phyloP scores from a whole-genome alignment of 2,888 invertebrate species.

The Callyntrura guangdongensis region DNA sequence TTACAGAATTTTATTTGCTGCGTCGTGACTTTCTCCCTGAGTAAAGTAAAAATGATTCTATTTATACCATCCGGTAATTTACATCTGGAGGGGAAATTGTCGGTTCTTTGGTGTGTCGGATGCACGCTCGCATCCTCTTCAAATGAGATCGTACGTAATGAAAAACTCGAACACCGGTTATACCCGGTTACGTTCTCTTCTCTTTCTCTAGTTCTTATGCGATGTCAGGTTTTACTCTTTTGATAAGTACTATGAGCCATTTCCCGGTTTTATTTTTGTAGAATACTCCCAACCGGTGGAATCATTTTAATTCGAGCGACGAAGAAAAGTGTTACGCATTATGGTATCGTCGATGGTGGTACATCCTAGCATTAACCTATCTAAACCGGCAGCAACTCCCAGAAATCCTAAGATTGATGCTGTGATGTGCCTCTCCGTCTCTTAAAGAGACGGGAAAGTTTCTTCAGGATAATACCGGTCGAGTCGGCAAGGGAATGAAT shows the following conservation, averaged over 20 bases:
- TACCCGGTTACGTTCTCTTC: not conserved
- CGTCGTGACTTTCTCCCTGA: not conserved
- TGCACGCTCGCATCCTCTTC: not conserved
- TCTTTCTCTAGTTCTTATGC: too few relatives aligned
- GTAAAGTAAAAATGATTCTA: not conserved
- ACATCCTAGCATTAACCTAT: not conserved
- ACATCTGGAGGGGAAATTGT: not conserved
- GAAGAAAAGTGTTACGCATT: not conserved
- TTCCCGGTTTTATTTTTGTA: not conserved
- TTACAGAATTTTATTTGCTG: not conserved
- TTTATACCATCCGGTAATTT: not conserved
- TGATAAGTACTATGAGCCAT: not conserved
- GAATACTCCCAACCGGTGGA: not conserved
- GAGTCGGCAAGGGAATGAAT: not conserved
- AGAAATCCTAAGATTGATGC: not conserved
- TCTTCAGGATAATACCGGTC: not conserved
- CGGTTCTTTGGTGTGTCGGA: not conserved
- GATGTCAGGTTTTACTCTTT: not conserved
- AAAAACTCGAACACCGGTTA: not conserved
- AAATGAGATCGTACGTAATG: not conserved
- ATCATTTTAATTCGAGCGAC: conserved; percentile 4
- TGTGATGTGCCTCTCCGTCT: not conserved
- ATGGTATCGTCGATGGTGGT: not conserved
- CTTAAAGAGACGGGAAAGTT: conserved; percentile 15
- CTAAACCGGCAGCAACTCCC: conserved; percentile 7